Percentiles rank a stretch among this genome's conserved stretches.
These are phyloP conservation scores for Homalodisca vitripennis DNA, from an alignment of 1,140 invertebrate species.

Conservation along the genomic window DNA sequence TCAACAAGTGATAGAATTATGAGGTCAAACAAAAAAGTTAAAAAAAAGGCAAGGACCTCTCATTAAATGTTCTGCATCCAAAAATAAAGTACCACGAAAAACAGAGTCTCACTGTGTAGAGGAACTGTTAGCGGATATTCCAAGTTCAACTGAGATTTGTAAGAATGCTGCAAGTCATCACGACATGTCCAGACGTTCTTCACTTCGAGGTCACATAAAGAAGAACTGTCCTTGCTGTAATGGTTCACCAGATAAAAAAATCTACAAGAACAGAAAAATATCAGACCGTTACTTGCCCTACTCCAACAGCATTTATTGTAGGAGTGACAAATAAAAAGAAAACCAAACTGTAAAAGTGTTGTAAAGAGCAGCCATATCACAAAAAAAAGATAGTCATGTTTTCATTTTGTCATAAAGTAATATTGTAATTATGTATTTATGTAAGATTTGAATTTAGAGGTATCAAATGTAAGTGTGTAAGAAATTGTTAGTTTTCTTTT, in stretches of 20 bases:
- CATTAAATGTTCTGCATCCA: background rate
- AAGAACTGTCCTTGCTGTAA: slow-evolving; percentile 56
- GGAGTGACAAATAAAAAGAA: background rate
- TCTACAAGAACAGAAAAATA: background rate
- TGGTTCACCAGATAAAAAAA: slow-evolving; percentile 38
- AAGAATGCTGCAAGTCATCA: background rate
- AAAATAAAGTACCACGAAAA: background rate
- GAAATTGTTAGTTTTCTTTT: background rate
- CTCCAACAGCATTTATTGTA: background rate
- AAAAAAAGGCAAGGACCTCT: background rate
- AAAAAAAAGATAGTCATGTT: slow-evolving; percentile 19
- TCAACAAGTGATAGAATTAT: background rate
- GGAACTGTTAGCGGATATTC: background rate
- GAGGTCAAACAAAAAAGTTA: slow-evolving; percentile 2
- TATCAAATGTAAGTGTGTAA: slow-evolving; percentile 6
- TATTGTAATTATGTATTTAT: slow-evolving; percentile 24
- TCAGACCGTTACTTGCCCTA: background rate
- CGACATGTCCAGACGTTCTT: slow-evolving; percentile 46
- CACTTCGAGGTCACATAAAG: slow-evolving; percentile 53
- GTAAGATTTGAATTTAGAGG: slow-evolving; percentile 9
- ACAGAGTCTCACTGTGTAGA: background rate
- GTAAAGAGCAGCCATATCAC: slow-evolving; percentile 28
- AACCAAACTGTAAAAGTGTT: slow-evolving; percentile 5
- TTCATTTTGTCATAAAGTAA: background rate
- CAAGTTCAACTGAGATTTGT: background rate